Percentiles rank a stretch among this genome's conserved stretches.
Evolutionary conservation across 1,140 invertebrate species (phyloP).

Genomic region (Temnothorax curvispinosus): DNA sequence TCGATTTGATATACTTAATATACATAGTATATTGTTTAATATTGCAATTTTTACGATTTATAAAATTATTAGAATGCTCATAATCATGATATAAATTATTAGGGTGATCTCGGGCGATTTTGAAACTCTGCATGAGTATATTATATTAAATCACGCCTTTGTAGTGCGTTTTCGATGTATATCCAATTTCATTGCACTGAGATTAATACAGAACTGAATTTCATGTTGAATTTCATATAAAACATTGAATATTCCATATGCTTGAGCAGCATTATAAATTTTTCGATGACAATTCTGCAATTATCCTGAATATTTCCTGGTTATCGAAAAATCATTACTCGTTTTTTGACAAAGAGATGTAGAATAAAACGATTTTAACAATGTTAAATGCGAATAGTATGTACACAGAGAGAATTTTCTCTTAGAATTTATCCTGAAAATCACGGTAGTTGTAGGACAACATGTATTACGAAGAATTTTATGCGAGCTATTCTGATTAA

Average conservation of each 20-base stretch:
- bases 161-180: slow-evolving; percentile 7
- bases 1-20: neutral
- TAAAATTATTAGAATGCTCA: neutral
- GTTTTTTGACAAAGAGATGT: neutral
- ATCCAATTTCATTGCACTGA: slow-evolving; percentile 32
- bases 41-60: neutral
- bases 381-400: neutral
- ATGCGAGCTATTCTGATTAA: no score
- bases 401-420: neutral
- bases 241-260: neutral
- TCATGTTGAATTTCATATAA: slow-evolving; percentile 3
- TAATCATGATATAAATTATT: slow-evolving; percentile 19
- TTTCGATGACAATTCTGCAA: neutral
- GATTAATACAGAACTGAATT: slow-evolving; percentile 27
- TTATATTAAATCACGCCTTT: slow-evolving; percentile 37
- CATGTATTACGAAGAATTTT: no score
- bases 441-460: no score
- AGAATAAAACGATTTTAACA: neutral
- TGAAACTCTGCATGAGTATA: neutral
- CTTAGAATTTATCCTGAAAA: no score
- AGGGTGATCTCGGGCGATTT: neutral
- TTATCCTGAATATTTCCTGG: neutral
- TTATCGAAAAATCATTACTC: neutral
- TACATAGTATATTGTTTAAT: neutral
- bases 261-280: slow-evolving; percentile 19